Base-by-base conservation (phyloP, 2,888 invertebrate species). In the Eupsilia transversa region DNA sequence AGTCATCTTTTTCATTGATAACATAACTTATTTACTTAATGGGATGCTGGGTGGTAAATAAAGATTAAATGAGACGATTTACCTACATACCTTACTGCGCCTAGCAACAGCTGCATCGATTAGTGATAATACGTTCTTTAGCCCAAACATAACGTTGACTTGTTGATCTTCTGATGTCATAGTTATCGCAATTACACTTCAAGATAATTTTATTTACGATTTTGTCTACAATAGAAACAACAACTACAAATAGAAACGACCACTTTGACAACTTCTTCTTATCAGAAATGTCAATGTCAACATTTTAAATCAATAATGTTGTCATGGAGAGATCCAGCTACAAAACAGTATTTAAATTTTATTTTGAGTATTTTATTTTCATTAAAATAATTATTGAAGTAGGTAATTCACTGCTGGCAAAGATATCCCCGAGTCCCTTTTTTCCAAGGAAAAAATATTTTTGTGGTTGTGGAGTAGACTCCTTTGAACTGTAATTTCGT, bases 51-150 rank as follows among this genome's bases (percentile, higher is more conserved):
- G 56, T 68, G 30, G 38, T 57, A 46, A 74, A 5, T 57, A 49
- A 20, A 57, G 17, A 49, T 3, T 10, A 1, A 41, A 49, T 2
- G 46, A 3, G 9, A 41, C 20, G 2, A 46, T 74, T 30, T 56
- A 52, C 59, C 20, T 56, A 84, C 90, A 93, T 94, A 98, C 98
- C 92, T 97, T 96, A 78, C 96, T 94, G 79, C 97, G 94, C 83
- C 94, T 96, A 7, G 94, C 92, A 46, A 97, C 96, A 38, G 97
- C 97, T 49, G 94, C 94, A 88, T 97, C 97, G 59, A 98, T 97
- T 91, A 97, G 96, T 65, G 96, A 91, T 73, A 97, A 90, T 77
- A 97, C 97, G 56, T 92, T 94, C 92, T 97, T 96, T 57, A 98
- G 90, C 23, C 97, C 97, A 78, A 93, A 92, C 95, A 97, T 97